phyloP scores from a whole-genome alignment of 2,797 vertebrate genomes.

The Capromys pilorides region DNA sequence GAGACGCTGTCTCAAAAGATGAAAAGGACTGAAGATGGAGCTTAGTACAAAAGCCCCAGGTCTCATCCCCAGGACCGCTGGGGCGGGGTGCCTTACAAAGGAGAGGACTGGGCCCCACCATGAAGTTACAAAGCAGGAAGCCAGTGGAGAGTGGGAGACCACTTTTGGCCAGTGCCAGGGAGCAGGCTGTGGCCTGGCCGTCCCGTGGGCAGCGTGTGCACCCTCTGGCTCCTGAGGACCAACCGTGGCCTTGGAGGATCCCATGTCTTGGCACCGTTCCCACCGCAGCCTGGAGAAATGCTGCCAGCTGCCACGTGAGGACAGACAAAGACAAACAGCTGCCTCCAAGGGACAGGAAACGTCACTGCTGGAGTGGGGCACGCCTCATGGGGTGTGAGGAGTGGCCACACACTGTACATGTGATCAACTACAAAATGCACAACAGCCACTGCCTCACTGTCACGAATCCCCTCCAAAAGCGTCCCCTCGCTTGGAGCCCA shows the following conservation, averaged over 20 bases:
- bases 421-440: not conserved
- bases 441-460: not conserved
- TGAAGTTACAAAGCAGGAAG: not conserved
- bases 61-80: not conserved
- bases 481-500: not conserved
- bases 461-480: not conserved
- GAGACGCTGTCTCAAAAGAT: not conserved
- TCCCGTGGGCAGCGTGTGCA: too few species aligned
- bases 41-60: not conserved
- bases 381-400: not conserved
- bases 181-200: not conserved
- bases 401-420: fast-evolving
- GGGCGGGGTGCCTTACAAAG: too few species aligned
- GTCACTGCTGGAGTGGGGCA: not conserved
- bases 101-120: not conserved
- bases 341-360: not conserved
- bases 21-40: not conserved
- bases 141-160: not conserved
- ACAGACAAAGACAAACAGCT: not conserved
- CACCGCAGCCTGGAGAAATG: not conserved
- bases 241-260: not conserved
- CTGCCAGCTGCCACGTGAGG: not conserved
- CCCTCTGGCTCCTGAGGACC: not conserved
- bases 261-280: not conserved
- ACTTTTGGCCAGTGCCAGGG: not conserved